phyloP scores from a whole-genome alignment of 2,797 vertebrate species.

The Synanceia verrucosa region DNA sequence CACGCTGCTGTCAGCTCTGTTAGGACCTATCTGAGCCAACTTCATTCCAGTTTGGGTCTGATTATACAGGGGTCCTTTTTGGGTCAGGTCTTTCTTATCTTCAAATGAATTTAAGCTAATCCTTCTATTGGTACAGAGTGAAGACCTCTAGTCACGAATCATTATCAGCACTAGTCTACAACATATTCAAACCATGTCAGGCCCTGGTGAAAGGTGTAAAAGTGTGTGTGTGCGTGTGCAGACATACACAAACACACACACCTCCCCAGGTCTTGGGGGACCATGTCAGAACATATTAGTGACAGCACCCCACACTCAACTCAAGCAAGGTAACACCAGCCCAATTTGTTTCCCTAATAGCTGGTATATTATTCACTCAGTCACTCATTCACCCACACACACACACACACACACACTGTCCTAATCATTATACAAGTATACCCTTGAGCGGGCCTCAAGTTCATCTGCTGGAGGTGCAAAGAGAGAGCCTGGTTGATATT shows the following conservation, averaged over 20 bases:
- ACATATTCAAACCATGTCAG: background rate
- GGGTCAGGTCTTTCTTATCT: background rate
- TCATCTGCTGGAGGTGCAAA: constrained; percentile 73
- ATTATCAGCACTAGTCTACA: background rate
- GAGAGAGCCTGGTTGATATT: constrained; percentile 72
- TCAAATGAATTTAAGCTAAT: background rate
- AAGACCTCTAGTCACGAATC: background rate
- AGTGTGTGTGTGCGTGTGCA: background rate
- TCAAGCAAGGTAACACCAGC: constrained; percentile 64
- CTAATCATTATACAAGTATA: constrained; percentile 80
- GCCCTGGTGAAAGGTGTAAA: background rate
- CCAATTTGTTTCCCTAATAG: constrained; percentile 83
- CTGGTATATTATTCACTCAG: constrained; percentile 79
- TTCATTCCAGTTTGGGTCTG: background rate
- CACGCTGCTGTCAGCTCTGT: background rate
- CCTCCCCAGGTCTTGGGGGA: constrained; percentile 67
- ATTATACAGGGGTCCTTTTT: background rate
- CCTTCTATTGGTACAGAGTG: background rate
- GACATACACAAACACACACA: constrained; percentile 20
- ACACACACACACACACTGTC: constrained; percentile 35
- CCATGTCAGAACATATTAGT: constrained; percentile 78
- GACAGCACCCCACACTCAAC: constrained; percentile 74
- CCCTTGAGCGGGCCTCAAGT: constrained; percentile 83
- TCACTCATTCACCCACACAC: constrained; percentile 61
- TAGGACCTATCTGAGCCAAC: background rate